Conservation (phyloP, 2,797 vertebrate species). For the Sebastes nivosus region DNA sequence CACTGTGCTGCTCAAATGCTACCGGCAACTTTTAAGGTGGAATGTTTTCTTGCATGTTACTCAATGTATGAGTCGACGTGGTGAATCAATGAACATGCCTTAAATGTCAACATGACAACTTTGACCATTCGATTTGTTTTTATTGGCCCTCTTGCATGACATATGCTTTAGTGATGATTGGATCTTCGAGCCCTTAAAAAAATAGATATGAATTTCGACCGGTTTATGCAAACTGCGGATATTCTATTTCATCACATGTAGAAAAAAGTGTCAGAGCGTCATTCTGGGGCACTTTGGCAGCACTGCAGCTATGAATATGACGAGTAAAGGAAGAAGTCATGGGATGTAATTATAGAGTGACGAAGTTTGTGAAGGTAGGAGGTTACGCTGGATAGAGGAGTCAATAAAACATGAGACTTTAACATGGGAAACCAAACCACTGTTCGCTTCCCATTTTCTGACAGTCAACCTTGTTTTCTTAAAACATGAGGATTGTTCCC, state of each 20-base stretch:
- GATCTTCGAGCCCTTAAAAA: background rate
- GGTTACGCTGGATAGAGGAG: background rate
- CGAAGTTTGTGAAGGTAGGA: accelerated
- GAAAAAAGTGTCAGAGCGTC: background rate
- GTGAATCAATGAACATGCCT: background rate
- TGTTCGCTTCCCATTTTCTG: background rate
- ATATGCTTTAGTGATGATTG: background rate
- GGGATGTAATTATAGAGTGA: background rate
- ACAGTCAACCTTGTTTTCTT: background rate
- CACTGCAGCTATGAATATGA: background rate
- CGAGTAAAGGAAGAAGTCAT: background rate
- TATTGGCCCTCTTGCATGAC: background rate
- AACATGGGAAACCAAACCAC: background rate
- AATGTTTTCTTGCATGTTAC: background rate
- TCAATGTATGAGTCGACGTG: background rate
- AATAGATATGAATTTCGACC: background rate
- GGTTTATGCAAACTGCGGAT: background rate
- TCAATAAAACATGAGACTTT: background rate
- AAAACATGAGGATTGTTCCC: background rate
- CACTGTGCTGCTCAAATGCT: background rate
- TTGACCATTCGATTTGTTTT: background rate
- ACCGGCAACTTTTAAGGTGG: background rate
- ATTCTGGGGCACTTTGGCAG: background rate
- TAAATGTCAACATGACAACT: background rate
- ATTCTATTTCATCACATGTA: background rate